Conservation (phyloP, 1,140 invertebrate species). For the Ctenoplectra terminalis region DNA sequence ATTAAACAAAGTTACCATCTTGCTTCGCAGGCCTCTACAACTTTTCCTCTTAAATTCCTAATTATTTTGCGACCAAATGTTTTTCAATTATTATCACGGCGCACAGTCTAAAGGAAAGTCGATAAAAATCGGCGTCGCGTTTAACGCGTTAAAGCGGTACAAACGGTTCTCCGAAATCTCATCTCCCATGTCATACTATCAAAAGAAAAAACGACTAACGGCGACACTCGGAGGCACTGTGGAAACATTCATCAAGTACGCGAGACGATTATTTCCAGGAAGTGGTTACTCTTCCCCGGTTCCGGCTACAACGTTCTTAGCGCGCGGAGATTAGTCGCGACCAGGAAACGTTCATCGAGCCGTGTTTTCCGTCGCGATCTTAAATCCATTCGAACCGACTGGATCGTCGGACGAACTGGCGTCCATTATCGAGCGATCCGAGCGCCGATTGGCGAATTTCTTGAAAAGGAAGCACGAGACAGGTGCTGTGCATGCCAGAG, state of each 20-base stretch:
- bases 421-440: background rate
- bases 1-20: too few species aligned
- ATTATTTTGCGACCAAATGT: too few species aligned
- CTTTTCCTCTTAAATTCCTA: too few species aligned
- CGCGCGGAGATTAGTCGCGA: conserved; percentile 37
- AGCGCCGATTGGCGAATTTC: background rate
- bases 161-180: background rate
- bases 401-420: background rate
- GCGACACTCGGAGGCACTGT: background rate
- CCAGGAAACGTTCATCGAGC: conserved; percentile 42
- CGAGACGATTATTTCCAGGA: conserved; percentile 46
- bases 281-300: background rate
- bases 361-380: conserved; percentile 30
- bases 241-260: background rate
- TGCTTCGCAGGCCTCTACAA: too few species aligned
- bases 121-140: too few species aligned
- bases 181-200: too few species aligned
- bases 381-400: conserved; percentile 38
- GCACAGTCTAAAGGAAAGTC: too few species aligned
- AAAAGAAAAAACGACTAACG: background rate
- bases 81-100: too few species aligned
- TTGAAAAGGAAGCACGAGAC: background rate
- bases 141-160: background rate
- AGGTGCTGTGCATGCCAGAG: too few species aligned
- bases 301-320: conserved; percentile 10